These are phyloP conservation scores for Cyprinus carpio DNA, from an alignment of 2,113 vertebrate genomes.

Conservation along the genomic window DNA sequence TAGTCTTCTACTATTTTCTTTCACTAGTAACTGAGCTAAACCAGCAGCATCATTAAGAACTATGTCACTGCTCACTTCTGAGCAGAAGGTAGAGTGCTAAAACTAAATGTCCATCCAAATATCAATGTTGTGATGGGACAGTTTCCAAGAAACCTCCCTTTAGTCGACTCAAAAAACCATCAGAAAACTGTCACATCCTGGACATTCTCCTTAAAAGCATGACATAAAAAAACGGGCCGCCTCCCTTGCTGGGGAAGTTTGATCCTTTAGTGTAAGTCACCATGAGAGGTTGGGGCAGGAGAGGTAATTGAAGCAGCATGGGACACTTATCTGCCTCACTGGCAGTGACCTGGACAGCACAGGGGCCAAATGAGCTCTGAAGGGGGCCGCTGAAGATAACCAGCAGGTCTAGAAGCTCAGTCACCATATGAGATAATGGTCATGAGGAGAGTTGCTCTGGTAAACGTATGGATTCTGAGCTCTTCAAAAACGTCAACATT, in stretches of 20 bases:
- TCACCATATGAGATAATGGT: slow-evolving; percentile 31
- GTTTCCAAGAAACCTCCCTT: slow-evolving; percentile 59
- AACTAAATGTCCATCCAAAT: slow-evolving; percentile 64
- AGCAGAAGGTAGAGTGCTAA: neutral
- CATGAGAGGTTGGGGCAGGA: slow-evolving; percentile 50
- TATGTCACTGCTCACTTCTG: neutral
- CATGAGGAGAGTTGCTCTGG: neutral
- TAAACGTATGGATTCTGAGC: neutral
- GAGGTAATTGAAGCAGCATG: slow-evolving; percentile 76
- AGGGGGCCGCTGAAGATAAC: slow-evolving; percentile 62
- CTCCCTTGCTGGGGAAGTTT: slow-evolving; percentile 54
- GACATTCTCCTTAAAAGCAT: slow-evolving; percentile 52
- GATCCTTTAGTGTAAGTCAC: slow-evolving; percentile 65
- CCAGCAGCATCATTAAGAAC: neutral
- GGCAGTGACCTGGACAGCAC: slow-evolving; percentile 67
- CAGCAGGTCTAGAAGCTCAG: slow-evolving; percentile 54
- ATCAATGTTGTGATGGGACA: slow-evolving; percentile 53
- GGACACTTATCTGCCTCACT: slow-evolving; percentile 71
- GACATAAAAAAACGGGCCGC: slow-evolving; percentile 64
- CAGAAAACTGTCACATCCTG: slow-evolving; percentile 33
- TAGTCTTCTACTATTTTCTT: neutral
- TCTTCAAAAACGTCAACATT: slow-evolving; percentile 1
- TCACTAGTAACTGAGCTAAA: neutral
- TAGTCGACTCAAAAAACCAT: slow-evolving; percentile 22
- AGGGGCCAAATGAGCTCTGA: slow-evolving; percentile 72